These are phyloP conservation scores for Diorhabda carinulata DNA, from an alignment of 1,140 invertebrate species.

Conservation along the genomic window DNA sequence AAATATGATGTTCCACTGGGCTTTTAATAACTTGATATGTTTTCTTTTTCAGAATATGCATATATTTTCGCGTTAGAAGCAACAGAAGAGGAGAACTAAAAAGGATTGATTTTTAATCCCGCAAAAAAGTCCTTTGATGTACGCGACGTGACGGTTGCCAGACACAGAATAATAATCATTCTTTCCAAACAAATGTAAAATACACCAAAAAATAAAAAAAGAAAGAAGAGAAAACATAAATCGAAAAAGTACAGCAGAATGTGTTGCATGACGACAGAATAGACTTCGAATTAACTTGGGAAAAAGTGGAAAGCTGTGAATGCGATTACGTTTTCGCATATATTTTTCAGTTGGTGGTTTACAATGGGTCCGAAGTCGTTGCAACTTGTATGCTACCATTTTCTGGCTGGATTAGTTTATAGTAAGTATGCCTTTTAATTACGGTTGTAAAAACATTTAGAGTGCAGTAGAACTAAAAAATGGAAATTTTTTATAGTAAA, in stretches of 20 bases:
- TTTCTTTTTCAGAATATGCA: not conserved
- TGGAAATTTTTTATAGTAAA: no score
- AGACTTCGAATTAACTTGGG: slow-evolving; percentile 4
- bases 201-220: not conserved
- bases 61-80: not conserved
- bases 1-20: not conserved
- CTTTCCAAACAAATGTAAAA: slow-evolving; percentile 1
- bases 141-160: not conserved
- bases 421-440: slow-evolving; percentile 7
- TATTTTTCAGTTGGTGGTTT: not conserved
- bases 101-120: slow-evolving; percentile 12
- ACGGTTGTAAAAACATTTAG: not conserved
- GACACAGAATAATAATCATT: slow-evolving; percentile 13
- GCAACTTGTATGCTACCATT: slow-evolving; percentile 5
- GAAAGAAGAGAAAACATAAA: slow-evolving; percentile 6
- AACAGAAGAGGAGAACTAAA: not conserved
- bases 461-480: not conserved
- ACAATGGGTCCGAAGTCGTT: slow-evolving; percentile 6
- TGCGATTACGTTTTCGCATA: slow-evolving; percentile 8
- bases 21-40: not conserved
- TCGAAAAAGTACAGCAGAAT: slow-evolving; percentile 5
- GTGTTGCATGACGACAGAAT: slow-evolving; percentile 3
- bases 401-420: slow-evolving; percentile 8
- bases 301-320: not conserved
- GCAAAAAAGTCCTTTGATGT: slow-evolving; percentile 11